Evolutionary conservation across 2,113 vertebrate species (phyloP).

Genomic region (Hystrix brachyura): DNA sequence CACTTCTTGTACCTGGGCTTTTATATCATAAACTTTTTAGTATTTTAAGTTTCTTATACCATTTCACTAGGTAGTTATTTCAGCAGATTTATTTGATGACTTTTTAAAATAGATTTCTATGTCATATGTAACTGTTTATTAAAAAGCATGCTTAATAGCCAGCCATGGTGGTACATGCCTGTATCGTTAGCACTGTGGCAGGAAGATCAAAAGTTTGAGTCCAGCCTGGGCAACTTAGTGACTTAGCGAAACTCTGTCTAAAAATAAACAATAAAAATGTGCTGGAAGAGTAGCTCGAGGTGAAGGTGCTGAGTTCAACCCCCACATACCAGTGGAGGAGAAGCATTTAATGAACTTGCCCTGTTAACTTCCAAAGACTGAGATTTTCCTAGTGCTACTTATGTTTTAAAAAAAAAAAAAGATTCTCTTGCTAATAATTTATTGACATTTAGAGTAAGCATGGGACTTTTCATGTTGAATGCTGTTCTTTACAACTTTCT

Average conservation of each 20-base stretch:
- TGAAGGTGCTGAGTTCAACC: not conserved
- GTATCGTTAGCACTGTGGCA: not conserved
- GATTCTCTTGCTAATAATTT: not conserved
- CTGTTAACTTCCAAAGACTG: not conserved
- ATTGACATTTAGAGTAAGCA: not conserved
- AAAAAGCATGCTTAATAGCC: not conserved
- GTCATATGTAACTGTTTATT: not conserved
- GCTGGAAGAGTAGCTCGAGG: not conserved
- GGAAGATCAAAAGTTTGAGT: not conserved
- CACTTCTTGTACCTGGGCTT: not conserved
- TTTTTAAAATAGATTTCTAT: slow-evolving; percentile 58
- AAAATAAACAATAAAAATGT: not conserved
- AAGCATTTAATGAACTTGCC: not conserved
- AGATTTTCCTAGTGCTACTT: slow-evolving; percentile 33
- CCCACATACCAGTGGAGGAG: not conserved
- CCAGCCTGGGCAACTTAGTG: not conserved
- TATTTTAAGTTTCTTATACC: slow-evolving; percentile 6
- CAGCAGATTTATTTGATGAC: slow-evolving; percentile 31
- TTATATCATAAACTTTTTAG: slow-evolving; percentile 24
- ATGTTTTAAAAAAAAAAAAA: not conserved
- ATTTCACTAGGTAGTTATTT: not conserved
- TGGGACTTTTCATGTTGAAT: not conserved
- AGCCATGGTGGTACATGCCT: not conserved
- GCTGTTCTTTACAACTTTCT: not conserved
- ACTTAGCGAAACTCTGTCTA: not conserved